These are phyloP conservation scores for Meriones psammophilus DNA, from an alignment of 2,797 vertebrate species.

Conservation along the genomic window DNA sequence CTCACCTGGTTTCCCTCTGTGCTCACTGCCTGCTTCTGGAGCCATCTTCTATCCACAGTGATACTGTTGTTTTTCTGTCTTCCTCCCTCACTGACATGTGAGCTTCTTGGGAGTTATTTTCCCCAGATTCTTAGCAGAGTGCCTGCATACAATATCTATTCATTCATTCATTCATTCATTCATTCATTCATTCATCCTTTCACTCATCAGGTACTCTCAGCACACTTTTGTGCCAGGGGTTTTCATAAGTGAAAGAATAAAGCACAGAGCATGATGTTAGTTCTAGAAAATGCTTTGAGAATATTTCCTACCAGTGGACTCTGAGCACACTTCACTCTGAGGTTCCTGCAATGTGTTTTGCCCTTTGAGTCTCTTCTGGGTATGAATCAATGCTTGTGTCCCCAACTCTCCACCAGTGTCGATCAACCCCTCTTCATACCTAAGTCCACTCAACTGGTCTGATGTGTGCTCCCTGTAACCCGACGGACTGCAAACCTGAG, in stretches of 20 bases:
- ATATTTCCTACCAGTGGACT: not conserved
- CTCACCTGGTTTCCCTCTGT: not conserved
- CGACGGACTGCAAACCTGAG: not conserved
- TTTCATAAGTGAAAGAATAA: conserved; percentile 1
- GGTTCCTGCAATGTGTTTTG: not conserved
- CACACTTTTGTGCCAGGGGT: not conserved
- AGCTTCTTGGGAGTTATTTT: not conserved
- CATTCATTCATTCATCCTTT: not conserved
- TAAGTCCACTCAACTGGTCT: not conserved
- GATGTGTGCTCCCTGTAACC: not conserved
- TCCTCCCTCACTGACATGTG: not conserved
- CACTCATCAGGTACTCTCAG: not conserved
- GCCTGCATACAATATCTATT: not conserved
- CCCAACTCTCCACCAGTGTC: not conserved
- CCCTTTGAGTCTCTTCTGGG: not conserved
- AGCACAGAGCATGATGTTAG: not conserved
- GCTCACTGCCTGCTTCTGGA: not conserved
- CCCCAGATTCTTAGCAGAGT: not conserved
- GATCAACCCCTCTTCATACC: not conserved
- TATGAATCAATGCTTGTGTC: not conserved
- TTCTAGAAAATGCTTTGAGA: not conserved
- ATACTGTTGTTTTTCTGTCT: not conserved
- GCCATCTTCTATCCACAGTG: not conserved
- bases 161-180: not conserved
- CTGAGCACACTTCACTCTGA: not conserved